Evolutionary conservation across 2,113 vertebrate genomes (phyloP), one percentile per base, ranked within the genome.

Genomic region (Scatophagus argus): DNA sequence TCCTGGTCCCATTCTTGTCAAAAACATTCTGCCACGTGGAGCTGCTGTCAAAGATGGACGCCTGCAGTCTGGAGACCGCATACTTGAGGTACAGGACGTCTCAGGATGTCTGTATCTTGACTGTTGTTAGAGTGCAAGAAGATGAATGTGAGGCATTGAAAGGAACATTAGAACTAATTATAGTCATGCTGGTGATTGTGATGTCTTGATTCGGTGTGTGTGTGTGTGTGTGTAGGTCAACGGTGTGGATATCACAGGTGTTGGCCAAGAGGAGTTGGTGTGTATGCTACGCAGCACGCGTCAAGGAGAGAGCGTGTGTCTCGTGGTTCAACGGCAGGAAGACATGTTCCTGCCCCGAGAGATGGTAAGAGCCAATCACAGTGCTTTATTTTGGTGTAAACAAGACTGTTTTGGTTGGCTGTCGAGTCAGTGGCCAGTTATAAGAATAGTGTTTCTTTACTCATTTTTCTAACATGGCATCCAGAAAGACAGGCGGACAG

Each of bases 31-130:
- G 25, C 95, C 97, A 16, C 96, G 97, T 51, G 98, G 98, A 84
- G 98, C 98, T 56, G 98, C 98, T 47, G 89, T 99, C 74, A 98
- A 97, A 93, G 98, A 99, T 79, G 97, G 98, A 52, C 96, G 97
- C 51, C 94, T 99, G 77, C 96, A 98, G 85, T 97, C 97, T 47
- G 98, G 98, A 62, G 98, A 99, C 92, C 95, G 97, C 88, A 98
- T 99, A 88, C 91, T 99, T 29, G 97, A 99, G 96, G 98, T 99
- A 88, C 29, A 54, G n/a, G 6, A 29, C 19, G 23, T 41, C 61
- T 49, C 29, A 58, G 2, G 19, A 23, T 7, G 31, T 19, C 25
- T 38, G 13, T 23, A 12, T 41, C 5, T n/a, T 44, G n/a, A 0
- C 9, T 29, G 16, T 36, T 16, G 44, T 19, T 31, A 55, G 19